A percentile compares a stretch with the other conserved stretches of the same genome.
phyloP scores from a whole-genome alignment of 2,888 invertebrate species.

The Drosophila suboccidentalis region DNA sequence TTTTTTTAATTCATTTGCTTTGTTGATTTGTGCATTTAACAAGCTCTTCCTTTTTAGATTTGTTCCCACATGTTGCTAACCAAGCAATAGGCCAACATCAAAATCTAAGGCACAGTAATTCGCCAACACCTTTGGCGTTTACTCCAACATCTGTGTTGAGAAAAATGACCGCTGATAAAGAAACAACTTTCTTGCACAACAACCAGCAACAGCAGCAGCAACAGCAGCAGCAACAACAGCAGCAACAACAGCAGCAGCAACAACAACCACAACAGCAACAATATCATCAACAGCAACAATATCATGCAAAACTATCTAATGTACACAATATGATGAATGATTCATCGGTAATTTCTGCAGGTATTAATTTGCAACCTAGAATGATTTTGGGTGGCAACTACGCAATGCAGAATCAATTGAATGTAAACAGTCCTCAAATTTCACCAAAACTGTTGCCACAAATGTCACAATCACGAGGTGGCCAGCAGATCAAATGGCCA shows the following conservation, averaged over 20 bases:
- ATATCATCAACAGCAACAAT: conserved; percentile 30
- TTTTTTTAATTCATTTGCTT: neutral
- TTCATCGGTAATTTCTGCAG: conserved; percentile 57
- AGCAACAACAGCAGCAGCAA: conserved; percentile 28
- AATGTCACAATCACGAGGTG: conserved; percentile 39
- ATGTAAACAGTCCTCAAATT: conserved; percentile 59
- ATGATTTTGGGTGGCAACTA: conserved; percentile 84
- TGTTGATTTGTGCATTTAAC: neutral
- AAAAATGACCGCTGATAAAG: conserved; percentile 97
- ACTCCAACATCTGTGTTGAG: conserved; percentile 97
- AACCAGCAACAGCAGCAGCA: conserved; percentile 4
- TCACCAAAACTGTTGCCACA: conserved; percentile 64
- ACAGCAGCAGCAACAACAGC: conserved; percentile 36
- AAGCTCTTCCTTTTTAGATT: conserved; percentile 36
- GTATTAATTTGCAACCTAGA: conserved; percentile 68
- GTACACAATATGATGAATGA: conserved; percentile 49
- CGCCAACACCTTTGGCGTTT: conserved; percentile 92
- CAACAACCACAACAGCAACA: conserved; percentile 44
- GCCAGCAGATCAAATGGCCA: conserved; percentile 58
- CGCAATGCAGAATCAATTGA: conserved; percentile 58
- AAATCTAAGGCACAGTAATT: conserved; percentile 82
- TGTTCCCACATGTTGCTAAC: conserved; percentile 26
- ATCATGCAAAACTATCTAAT: conserved; percentile 39
- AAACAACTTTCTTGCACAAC: conserved; percentile 84
- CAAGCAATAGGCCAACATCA: conserved; percentile 55